Conservation (phyloP, 64 coral and sea anemone species). For the Actinia equina region DNA sequence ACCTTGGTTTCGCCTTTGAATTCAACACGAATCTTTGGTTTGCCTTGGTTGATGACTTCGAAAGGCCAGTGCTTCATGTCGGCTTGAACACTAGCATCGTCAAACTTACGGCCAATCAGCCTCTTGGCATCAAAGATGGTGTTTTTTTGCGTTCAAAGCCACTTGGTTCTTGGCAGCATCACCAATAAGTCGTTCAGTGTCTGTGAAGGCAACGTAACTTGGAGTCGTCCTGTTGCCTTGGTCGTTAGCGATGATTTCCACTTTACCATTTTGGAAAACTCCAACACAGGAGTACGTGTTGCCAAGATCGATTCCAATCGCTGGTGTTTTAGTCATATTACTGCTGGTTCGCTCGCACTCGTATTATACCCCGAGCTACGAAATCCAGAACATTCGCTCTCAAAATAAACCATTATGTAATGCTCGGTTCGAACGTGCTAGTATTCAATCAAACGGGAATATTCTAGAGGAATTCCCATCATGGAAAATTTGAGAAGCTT, state of each 20-base stretch:
- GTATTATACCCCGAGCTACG: background rate
- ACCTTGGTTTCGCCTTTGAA: conserved; percentile 58
- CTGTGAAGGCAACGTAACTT: conserved; percentile 80
- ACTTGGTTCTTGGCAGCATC: conserved; percentile 86
- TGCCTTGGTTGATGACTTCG: conserved; percentile 59
- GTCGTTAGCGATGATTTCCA: conserved; percentile 89
- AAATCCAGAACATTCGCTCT: background rate
- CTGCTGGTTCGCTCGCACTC: background rate
- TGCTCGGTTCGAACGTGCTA: too few relatives aligned
- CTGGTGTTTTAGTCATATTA: conserved; percentile 61
- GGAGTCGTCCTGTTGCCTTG: conserved; percentile 87
- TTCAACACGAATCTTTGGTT: conserved; percentile 63
- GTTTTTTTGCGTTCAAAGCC: conserved; percentile 57
- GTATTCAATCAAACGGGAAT: background rate
- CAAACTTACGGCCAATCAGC: conserved; percentile 75
- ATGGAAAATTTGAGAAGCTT: background rate
- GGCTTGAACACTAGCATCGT: conserved; percentile 69
- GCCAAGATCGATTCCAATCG: conserved; percentile 88
- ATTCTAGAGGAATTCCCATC: background rate
- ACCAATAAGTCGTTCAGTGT: conserved; percentile 68
- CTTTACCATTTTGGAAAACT: conserved; percentile 84
- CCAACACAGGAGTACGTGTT: conserved; percentile 90
- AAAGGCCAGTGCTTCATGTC: conserved; percentile 92
- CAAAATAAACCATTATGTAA: conserved; percentile 6
- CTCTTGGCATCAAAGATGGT: conserved; percentile 87